Percentiles rank a stretch among this genome's conserved stretches.
Evolutionary conservation across 2,797 vertebrate genomes (phyloP).

Genomic region (Onychomys torridus): DNA sequence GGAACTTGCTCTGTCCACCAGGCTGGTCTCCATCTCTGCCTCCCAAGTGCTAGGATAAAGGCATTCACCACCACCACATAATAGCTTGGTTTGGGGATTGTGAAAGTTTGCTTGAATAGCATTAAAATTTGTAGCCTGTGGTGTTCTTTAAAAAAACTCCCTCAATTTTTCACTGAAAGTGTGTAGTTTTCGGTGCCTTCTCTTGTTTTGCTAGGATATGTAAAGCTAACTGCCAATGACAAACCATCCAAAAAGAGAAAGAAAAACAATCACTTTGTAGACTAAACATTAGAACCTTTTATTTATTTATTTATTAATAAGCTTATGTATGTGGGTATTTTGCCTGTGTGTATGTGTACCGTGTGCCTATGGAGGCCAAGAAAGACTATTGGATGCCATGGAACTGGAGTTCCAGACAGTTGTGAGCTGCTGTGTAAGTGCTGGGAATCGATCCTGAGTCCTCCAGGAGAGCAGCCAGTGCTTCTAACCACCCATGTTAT

Average conservation of each 20-base stretch:
- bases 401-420: no score
- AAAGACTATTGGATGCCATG: no score
- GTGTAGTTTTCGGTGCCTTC: neutral
- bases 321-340: no score
- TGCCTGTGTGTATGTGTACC: no score
- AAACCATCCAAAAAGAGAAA: slow-evolving; percentile 40
- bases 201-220: neutral
- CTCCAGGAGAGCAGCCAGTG: no score
- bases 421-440: no score
- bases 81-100: neutral
- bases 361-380: no score
- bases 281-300: slow-evolving; percentile 27
- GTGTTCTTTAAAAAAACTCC: slow-evolving; percentile 6
- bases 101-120: slow-evolving; percentile 48
- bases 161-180: neutral
- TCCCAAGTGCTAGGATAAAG: neutral
- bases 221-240: slow-evolving; percentile 21
- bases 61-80: neutral
- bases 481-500: neutral
- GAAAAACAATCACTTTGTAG: neutral
- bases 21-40: neutral
- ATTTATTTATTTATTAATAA: neutral
- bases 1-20: neutral
- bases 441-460: no score
- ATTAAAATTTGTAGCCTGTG: slow-evolving; percentile 12